Conservation (phyloP, 2,113 vertebrate genomes). For the Tyto alba region DNA sequence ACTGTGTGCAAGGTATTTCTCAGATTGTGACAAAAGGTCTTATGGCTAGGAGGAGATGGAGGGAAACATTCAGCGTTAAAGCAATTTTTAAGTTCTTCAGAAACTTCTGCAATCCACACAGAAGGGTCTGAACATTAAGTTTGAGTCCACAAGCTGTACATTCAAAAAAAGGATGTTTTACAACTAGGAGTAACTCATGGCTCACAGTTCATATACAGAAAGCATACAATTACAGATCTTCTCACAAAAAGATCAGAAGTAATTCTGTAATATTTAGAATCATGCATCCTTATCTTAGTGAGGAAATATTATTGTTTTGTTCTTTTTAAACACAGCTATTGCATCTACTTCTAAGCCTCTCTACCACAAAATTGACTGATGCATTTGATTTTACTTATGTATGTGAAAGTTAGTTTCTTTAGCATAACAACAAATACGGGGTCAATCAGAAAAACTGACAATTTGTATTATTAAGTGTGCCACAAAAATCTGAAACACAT, state of each 20-base stretch:
- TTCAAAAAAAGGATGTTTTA: background rate
- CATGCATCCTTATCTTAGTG: background rate
- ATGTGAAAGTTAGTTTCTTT: background rate
- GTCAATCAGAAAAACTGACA: background rate
- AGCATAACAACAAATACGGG: background rate
- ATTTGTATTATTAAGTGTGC: background rate
- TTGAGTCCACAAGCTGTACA: background rate
- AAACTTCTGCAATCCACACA: background rate
- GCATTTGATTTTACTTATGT: background rate
- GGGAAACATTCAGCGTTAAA: background rate
- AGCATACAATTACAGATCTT: background rate
- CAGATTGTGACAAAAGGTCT: slow-evolving; percentile 78
- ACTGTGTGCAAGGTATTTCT: slow-evolving; percentile 76
- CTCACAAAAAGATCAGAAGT: background rate
- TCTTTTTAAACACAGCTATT: background rate
- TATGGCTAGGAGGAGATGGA: background rate
- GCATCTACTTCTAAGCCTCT: background rate
- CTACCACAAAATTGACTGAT: background rate
- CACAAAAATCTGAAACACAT: background rate
- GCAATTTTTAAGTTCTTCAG: background rate
- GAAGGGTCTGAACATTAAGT: background rate
- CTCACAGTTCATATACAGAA: background rate
- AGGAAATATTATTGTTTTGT: background rate
- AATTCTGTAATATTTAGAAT: background rate
- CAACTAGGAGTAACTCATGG: background rate